A percentile compares a stretch with the other conserved stretches of the same genome.
phyloP scores from a whole-genome alignment of 2,888 invertebrate genomes.

The Andrena minutula region DNA sequence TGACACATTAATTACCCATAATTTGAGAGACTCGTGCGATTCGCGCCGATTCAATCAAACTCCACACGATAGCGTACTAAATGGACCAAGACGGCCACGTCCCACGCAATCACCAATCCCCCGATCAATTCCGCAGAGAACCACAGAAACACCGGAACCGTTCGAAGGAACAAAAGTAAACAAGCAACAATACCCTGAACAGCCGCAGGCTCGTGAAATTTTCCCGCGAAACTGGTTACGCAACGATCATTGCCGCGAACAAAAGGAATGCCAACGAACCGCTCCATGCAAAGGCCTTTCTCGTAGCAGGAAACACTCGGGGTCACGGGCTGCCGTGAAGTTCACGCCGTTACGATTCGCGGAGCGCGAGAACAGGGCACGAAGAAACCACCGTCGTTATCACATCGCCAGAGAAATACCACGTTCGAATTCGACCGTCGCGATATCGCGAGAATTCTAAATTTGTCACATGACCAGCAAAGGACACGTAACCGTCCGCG shows the following conservation, averaged over 20 bases:
- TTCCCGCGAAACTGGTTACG: constrained; percentile 31
- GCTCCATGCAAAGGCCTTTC: constrained; percentile 56
- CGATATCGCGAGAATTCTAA: background rate
- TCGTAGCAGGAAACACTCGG: constrained; percentile 76
- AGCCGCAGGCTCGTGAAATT: constrained; percentile 2
- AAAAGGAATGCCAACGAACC: constrained; percentile 52
- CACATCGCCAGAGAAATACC: constrained; percentile 46
- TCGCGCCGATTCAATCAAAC: too few relatives aligned
- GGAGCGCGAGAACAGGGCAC: constrained; percentile 47
- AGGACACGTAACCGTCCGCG: background rate
- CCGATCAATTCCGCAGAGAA: background rate
- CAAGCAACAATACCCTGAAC: background rate
- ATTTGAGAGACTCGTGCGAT: too few relatives aligned
- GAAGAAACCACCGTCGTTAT: constrained; percentile 61
- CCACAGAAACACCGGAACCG: background rate
- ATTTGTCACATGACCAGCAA: background rate
- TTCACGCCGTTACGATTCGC: constrained; percentile 46
- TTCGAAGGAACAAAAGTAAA: background rate
- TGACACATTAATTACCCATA: too few relatives aligned
- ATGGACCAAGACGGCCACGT: too few relatives aligned
- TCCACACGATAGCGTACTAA: too few relatives aligned
- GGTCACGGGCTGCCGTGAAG: constrained; percentile 76
- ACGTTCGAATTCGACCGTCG: constrained; percentile 6
- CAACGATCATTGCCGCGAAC: constrained; percentile 42
- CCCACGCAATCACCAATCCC: too few relatives aligned